Evolutionary conservation across 1,140 invertebrate species (phyloP).

Genomic region (Trinorchestia longiramus): DNA sequence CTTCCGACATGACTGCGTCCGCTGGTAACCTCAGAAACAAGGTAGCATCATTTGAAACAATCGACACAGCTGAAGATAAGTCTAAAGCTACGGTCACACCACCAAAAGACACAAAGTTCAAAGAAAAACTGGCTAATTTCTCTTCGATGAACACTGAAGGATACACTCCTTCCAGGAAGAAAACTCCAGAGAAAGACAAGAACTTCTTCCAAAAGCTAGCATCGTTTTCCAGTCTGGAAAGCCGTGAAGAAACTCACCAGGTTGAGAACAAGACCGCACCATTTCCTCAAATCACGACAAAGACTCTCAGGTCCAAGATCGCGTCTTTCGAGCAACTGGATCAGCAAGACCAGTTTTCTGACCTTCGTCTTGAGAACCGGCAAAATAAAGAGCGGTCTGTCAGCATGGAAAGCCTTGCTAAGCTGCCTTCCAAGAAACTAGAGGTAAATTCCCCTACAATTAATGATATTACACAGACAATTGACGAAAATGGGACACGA

Average conservation of each 20-base stretch:
- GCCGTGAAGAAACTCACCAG: slow-evolving; percentile 44
- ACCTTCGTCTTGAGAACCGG: slow-evolving; percentile 36
- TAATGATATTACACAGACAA: not conserved
- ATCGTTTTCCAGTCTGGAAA: slow-evolving; percentile 62
- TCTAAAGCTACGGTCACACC: slow-evolving; percentile 57
- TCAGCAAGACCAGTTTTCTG: slow-evolving; percentile 54
- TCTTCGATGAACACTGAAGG: slow-evolving; percentile 52
- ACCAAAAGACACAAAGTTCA: slow-evolving; percentile 61
- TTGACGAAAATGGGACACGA: slow-evolving; percentile 4
- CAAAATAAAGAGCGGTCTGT: slow-evolving; percentile 61
- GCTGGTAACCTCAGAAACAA: slow-evolving; percentile 60
- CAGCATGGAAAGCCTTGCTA: slow-evolving; percentile 62
- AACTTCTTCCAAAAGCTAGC: slow-evolving; percentile 66
- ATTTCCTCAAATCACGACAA: slow-evolving; percentile 19
- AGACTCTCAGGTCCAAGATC: slow-evolving; percentile 65
- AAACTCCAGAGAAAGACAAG: slow-evolving; percentile 64
- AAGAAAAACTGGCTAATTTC: slow-evolving; percentile 64
- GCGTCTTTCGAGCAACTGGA: slow-evolving; percentile 67
- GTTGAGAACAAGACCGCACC: slow-evolving; percentile 30
- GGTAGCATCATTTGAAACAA: slow-evolving; percentile 66
- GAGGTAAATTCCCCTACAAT: slow-evolving; percentile 12
- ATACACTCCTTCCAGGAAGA: slow-evolving; percentile 56
- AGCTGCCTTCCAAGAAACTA: not conserved
- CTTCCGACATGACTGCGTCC: slow-evolving; percentile 66
- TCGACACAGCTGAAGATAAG: slow-evolving; percentile 66